A percentile compares a stretch with the other conserved stretches of the same genome.
Evolutionary conservation across 2,888 invertebrate genomes (phyloP).

Genomic region (Thymelicus lineola): DNA sequence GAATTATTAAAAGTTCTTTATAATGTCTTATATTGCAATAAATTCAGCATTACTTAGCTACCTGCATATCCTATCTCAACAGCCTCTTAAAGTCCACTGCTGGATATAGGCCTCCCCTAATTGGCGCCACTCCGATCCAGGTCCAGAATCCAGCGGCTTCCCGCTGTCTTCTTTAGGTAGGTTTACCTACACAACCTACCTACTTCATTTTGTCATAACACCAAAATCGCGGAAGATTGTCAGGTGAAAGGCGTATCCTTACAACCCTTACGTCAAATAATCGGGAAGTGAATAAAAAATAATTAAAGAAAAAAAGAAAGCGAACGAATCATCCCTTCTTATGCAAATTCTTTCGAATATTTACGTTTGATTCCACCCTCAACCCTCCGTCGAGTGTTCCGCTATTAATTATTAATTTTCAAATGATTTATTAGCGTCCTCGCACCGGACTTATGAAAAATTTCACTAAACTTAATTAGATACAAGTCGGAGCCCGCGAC

Average conservation of each 20-base stretch:
- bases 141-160: too few species aligned
- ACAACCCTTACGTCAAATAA: constrained; percentile 50
- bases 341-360: constrained; percentile 75
- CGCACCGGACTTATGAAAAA: constrained; percentile 64
- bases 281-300: constrained; percentile 64
- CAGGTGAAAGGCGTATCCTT: constrained; percentile 49
- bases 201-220: not conserved
- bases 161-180: too few species aligned
- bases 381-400: constrained; percentile 53
- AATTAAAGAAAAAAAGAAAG: constrained; percentile 52
- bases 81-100: too few species aligned
- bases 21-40: too few species aligned
- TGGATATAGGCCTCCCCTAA: too few species aligned
- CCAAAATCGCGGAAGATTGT: not conserved
- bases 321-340: constrained; percentile 66
- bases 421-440: constrained; percentile 78
- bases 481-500: constrained; percentile 8
- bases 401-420: constrained; percentile 81
- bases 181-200: too few species aligned
- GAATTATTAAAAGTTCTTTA: too few species aligned
- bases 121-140: too few species aligned
- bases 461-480: constrained; percentile 69
- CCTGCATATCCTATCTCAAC: too few species aligned
- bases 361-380: constrained; percentile 76
- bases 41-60: too few species aligned